phyloP scores from a whole-genome alignment of 1,140 invertebrate species.

The Trichonephila clavata region DNA sequence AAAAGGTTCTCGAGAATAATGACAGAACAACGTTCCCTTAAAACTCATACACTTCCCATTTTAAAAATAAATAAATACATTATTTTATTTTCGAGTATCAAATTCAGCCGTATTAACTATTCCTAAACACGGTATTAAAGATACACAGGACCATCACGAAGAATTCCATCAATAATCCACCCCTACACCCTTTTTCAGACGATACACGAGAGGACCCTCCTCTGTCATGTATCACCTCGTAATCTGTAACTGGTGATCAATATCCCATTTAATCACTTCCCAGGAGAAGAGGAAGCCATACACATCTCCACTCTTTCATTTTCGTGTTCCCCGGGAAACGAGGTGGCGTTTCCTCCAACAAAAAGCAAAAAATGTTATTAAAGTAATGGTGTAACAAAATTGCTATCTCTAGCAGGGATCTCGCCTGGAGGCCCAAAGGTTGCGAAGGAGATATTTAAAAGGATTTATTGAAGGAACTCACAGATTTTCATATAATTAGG shows the following conservation, averaged over 20 bases:
- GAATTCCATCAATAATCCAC: neutral
- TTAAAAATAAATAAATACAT: neutral
- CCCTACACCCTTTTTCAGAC: neutral
- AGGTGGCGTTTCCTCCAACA: neutral
- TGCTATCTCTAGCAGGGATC: neutral
- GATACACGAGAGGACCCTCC: neutral
- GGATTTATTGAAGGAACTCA: too few relatives aligned
- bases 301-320: neutral
- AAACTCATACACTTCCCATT: neutral
- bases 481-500: too few relatives aligned
- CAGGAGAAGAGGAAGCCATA: neutral
- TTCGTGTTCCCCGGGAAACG: neutral
- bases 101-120: neutral
- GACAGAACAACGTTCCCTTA: neutral
- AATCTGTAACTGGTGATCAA: slow-evolving; percentile 6
- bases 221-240: neutral
- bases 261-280: neutral
- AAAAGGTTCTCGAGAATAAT: neutral
- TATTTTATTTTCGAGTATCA: neutral
- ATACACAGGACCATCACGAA: neutral
- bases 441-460: too few relatives aligned
- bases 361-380: neutral
- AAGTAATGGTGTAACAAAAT: neutral
- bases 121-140: neutral
- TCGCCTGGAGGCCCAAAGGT: neutral